Evolutionary conservation across 1,140 invertebrate genomes (phyloP).

Genomic region (Drosophila micromelanica): DNA sequence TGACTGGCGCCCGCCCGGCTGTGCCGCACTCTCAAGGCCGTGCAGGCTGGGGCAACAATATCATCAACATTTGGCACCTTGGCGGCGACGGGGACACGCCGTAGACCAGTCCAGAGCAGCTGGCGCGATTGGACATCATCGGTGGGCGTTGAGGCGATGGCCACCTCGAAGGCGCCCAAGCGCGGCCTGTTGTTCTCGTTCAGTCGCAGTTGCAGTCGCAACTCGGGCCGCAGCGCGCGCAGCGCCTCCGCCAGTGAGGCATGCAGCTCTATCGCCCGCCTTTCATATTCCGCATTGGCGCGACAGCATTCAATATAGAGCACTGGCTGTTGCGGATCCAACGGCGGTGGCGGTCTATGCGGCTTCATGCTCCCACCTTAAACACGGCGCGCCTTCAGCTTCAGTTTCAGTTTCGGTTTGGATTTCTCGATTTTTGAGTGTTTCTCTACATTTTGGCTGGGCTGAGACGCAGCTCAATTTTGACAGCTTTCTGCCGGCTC

Average conservation of each 20-base stretch:
- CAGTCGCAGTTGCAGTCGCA: constrained; percentile 62
- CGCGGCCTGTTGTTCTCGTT: constrained; percentile 47
- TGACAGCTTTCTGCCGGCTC: constrained; percentile 25
- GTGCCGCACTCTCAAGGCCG: constrained; percentile 36
- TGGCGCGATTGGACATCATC: constrained; percentile 12
- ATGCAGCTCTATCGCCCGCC: constrained; percentile 50
- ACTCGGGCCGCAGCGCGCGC: constrained; percentile 29
- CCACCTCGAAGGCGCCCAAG: constrained; percentile 66
- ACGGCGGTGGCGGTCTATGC: not conserved
- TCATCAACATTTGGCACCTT: constrained; percentile 69
- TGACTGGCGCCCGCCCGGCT: constrained; percentile 16
- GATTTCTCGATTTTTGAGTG: not conserved
- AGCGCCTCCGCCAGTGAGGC: constrained; percentile 45
- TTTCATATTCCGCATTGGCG: constrained; percentile 30
- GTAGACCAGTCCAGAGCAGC: constrained; percentile 64
- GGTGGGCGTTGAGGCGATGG: constrained; percentile 44
- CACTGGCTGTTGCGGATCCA: constrained; percentile 59
- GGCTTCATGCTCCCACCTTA: not conserved
- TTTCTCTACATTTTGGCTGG: not conserved
- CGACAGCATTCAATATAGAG: constrained; percentile 72
- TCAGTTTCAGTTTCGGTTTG: constrained; percentile 9
- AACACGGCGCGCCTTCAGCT: no score
- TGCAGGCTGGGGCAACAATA: constrained; percentile 49
- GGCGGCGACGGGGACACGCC: constrained; percentile 54
- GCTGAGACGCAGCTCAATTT: no score